Evolutionary conservation across 2,888 invertebrate species (phyloP).

Genomic region (Caenorhabditis panamensis): DNA sequence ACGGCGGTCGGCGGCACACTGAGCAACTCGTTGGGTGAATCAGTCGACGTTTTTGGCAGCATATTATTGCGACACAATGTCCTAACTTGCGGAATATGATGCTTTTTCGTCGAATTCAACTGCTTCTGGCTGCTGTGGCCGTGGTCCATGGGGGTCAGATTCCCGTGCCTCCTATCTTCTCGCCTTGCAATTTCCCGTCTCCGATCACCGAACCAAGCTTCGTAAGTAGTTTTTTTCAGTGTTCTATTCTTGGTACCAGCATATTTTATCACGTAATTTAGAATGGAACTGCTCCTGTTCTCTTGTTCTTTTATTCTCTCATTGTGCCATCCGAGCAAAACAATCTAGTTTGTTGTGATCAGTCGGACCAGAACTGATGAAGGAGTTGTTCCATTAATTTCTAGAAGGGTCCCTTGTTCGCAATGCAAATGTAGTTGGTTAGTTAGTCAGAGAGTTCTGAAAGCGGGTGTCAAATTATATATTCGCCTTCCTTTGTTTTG

Average conservation of each 20-base stretch:
- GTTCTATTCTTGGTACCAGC: background rate
- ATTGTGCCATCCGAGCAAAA: background rate
- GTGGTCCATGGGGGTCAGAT: conserved; percentile 59
- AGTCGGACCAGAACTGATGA: too few relatives aligned
- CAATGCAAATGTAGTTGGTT: background rate
- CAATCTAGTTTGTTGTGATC: background rate
- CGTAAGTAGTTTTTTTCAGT: conserved; percentile 38
- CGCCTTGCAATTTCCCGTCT: conserved; percentile 73
- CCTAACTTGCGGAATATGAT: conserved; percentile 46
- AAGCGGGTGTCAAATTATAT: conserved; percentile 32
- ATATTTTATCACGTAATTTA: background rate
- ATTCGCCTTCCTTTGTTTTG: conserved; percentile 47
- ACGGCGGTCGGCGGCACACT: conserved; percentile 47
- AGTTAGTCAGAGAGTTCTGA: conserved; percentile 5
- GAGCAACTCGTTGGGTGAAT: conserved; percentile 59
- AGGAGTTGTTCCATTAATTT: background rate
- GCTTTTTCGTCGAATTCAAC: conserved; percentile 16
- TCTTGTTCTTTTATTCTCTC: background rate
- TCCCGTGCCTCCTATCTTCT: conserved; percentile 68
- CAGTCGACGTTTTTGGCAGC: conserved; percentile 57
- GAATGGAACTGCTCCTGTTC: background rate
- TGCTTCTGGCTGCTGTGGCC: conserved; percentile 14
- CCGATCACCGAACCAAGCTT: conserved; percentile 62
- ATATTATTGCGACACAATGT: conserved; percentile 51
- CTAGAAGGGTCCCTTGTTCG: background rate